Base-by-base conservation (phyloP, 53 echinoderm and acorn worm species). In the Crossaster papposus region DNA sequence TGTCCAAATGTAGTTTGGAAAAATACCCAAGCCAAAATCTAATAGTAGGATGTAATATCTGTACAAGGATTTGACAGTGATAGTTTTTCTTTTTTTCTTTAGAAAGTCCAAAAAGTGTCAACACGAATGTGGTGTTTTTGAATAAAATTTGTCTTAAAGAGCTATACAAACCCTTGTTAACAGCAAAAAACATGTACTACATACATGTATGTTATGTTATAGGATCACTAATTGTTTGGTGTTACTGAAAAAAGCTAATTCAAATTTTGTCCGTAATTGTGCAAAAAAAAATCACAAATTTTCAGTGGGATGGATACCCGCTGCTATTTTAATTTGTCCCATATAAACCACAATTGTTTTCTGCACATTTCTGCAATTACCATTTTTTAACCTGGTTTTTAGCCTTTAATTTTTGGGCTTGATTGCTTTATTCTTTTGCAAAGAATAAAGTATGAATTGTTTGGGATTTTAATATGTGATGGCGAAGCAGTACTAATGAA, bases 401-500 rank as follows among this genome's bases (percentile, higher is more conserved):
- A 9, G 55, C 12, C 7, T 58, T 58, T 58, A 0, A 17, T 2
- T 2, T 58, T 15, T 15, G 58, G 58, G 58, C 22, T 58, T 58
- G 58, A 58, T 58, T 58, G 58, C 58, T 58, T 58, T 7, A 13
- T 52, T 52, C 2, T 58, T 58, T 58, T 58, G 15, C 14, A 20
- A 58, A 58, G 7, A 58, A 58, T 58, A 58, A 18, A 58, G 2
- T 58, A 18, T 17, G 2, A 44, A 44, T 58, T 4, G 58, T 20
- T 58, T 58, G 51, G 51, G 52, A 24, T 84, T 84, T 20, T 50
- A 14, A 72, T 72, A 29, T 51, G 44, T 71, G 51, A 78, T 78
- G 7, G 7, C 20, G 34, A n/a, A 78, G 52, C 84, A 84, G 84
- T 84, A 84, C 84, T 84, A 84, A 31, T 30, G 50, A 72, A 65